Evolutionary conservation across 2,113 vertebrate species (phyloP).

Genomic region (Mohoua ochrocephala): DNA sequence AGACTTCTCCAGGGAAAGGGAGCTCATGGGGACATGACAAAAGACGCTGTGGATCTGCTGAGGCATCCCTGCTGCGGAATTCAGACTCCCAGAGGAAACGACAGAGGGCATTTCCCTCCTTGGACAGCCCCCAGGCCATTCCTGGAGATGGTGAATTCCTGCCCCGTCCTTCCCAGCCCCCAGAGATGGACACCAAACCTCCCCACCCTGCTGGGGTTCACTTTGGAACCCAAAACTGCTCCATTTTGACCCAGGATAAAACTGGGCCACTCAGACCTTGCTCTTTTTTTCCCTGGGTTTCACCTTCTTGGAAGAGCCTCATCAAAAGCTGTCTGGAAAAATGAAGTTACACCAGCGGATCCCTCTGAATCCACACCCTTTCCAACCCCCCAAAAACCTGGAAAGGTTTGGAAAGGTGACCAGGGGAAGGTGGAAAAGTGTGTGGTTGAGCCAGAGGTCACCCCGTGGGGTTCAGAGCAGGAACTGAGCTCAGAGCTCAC

Average conservation of each 20-base stretch:
- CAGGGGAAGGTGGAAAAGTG: rapidly evolving
- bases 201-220: rapidly evolving
- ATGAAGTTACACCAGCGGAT: not conserved
- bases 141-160: not conserved
- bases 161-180: not conserved
- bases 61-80: not conserved
- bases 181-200: not conserved
- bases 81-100: not conserved
- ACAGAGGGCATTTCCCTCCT: not conserved
- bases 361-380: not conserved
- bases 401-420: no score
- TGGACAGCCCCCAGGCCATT: not conserved
- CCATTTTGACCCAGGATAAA: not conserved
- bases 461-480: not conserved
- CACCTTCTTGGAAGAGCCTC: not conserved
- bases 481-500: not conserved
- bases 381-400: not conserved
- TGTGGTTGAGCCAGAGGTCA: not conserved
- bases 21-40: rapidly evolving
- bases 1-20: not conserved
- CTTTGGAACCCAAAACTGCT: not conserved
- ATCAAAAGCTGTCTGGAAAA: not conserved
- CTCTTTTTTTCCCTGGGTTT: not conserved
- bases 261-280: not conserved
- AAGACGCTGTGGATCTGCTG: not conserved